These are phyloP conservation scores for Silvanus unidentatus DNA, from an alignment of 2,888 invertebrate species.

Conservation along the genomic window DNA sequence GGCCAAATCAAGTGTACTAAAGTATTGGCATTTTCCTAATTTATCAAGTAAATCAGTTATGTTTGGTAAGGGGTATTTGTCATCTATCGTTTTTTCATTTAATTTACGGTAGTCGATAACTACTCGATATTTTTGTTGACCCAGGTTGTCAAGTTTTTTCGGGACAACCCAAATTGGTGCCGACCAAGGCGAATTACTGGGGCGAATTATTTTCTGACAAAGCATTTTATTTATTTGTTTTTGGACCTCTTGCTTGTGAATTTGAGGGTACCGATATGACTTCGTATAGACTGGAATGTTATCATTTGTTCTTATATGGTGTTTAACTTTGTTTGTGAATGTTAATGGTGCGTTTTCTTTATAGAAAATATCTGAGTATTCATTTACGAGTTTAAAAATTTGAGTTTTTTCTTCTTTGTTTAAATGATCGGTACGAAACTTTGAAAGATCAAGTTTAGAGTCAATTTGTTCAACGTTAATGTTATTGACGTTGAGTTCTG, in stretches of 20 bases:
- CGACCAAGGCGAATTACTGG: constrained; percentile 14
- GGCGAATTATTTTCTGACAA: constrained; percentile 17
- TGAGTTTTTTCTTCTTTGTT: constrained; percentile 17
- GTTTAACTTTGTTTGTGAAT: constrained; percentile 23
- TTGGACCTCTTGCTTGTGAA: constrained; percentile 24
- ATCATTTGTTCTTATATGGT: constrained; percentile 14
- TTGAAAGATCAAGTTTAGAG: too few species aligned
- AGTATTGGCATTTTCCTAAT: constrained; percentile 28
- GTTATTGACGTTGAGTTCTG: neutral
- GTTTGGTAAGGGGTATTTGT: constrained; percentile 32
- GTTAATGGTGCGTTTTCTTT: constrained; percentile 9
- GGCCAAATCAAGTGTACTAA: constrained; percentile 25
- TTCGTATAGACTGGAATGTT: constrained; percentile 20
- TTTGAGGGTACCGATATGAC: constrained; percentile 24
- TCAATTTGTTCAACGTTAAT: too few species aligned
- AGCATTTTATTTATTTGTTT: constrained; percentile 17
- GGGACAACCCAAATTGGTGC: constrained; percentile 23
- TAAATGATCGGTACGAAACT: constrained; percentile 10
- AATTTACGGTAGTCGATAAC: constrained; percentile 17
- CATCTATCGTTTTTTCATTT: constrained; percentile 19
- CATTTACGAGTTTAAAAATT: constrained; percentile 9
- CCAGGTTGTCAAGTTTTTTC: constrained; percentile 14
- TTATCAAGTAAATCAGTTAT: constrained; percentile 33
- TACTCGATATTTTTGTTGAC: constrained; percentile 19
- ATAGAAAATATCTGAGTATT: constrained; percentile 19